These are phyloP conservation scores for Calliopsis andreniformis DNA, from an alignment of 1,140 invertebrate species.

Conservation along the genomic window DNA sequence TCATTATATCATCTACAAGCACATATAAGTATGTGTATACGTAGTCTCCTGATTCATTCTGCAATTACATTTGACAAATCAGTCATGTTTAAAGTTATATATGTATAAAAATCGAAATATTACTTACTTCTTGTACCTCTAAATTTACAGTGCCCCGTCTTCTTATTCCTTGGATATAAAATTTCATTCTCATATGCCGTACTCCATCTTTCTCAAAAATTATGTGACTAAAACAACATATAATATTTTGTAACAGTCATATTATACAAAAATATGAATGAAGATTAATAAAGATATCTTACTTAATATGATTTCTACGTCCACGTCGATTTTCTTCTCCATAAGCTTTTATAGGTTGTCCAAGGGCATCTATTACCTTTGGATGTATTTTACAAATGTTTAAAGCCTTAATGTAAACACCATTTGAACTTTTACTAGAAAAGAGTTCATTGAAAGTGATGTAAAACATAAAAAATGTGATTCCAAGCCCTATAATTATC, in stretches of 20 bases:
- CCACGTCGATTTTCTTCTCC: conserved; percentile 92
- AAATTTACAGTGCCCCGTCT: conserved; percentile 91
- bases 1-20: conserved; percentile 89
- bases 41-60: conserved; percentile 89
- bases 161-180: conserved; percentile 92
- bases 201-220: conserved; percentile 88
- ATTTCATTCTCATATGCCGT: conserved; percentile 92
- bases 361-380: conserved; percentile 88
- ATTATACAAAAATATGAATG: conserved; percentile 53
- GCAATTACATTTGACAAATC: conserved; percentile 74
- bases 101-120: not conserved
- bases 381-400: conserved; percentile 87
- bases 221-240: conserved; percentile 84
- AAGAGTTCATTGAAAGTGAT: conserved; percentile 92
- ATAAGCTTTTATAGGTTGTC: conserved; percentile 93
- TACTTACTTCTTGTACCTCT: conserved; percentile 90
- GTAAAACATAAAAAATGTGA: conserved; percentile 91
- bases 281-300: conserved; percentile 64
- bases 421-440: conserved; percentile 92
- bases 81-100: not conserved
- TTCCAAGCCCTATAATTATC: conserved; percentile 89
- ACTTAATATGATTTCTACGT: conserved; percentile 83
- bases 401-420: conserved; percentile 90
- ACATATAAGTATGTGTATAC: conserved; percentile 92
- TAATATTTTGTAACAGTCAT: too few relatives aligned